Percentiles rank a stretch among this genome's conserved stretches.
Conservation (phyloP, 2,113 vertebrate species). For the Anthoscopus minutus region DNA sequence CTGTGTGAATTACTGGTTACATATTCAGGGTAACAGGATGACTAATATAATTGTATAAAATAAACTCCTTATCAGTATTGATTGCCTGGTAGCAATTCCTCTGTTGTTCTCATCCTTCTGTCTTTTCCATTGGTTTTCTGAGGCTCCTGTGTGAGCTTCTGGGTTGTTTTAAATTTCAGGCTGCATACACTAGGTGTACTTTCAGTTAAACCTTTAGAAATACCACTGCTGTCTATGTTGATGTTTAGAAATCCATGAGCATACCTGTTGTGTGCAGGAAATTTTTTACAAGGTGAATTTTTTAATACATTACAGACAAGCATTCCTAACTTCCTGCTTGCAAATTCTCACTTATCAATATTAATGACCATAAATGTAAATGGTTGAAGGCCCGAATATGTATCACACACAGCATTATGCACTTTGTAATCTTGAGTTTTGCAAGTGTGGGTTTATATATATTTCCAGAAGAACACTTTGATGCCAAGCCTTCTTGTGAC, state of each 20-base stretch:
- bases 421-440: neutral
- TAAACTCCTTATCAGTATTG: neutral
- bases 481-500: neutral
- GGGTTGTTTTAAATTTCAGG: neutral
- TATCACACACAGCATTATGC: rapidly evolving
- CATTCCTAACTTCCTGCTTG: neutral
- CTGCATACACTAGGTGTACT: neutral
- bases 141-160: neutral
- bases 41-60: neutral
- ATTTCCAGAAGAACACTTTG: neutral
- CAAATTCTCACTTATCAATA: neutral
- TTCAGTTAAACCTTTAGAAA: neutral
- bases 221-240: rapidly evolving
- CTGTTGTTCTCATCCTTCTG: neutral
- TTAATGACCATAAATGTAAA: neutral
- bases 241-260: neutral
- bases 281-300: neutral
- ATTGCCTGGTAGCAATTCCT: neutral
- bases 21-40: neutral
- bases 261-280: neutral
- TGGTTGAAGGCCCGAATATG: neutral
- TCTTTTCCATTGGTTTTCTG: neutral
- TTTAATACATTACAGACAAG: neutral
- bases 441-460: neutral
- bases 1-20: neutral